A percentile compares a stretch with the other conserved stretches of the same genome.
Evolutionary conservation across 2,888 invertebrate genomes (phyloP).

Genomic region (Elegia similella): DNA sequence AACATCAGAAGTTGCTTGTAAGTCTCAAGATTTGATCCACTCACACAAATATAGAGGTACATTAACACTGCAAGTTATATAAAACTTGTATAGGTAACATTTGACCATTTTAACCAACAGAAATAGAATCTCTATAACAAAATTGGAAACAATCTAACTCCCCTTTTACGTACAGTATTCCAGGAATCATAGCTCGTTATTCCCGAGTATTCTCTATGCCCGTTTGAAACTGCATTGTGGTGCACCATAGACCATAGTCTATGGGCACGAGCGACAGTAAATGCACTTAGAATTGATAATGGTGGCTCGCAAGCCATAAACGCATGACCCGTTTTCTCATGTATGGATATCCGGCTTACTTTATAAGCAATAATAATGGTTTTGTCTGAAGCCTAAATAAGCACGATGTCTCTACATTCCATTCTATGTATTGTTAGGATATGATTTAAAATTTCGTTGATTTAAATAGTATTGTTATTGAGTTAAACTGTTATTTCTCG

Average conservation of each 20-base stretch:
- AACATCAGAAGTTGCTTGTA: too few species aligned
- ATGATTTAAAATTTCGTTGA: not conserved
- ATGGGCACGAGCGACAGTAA: slow-evolving; percentile 38
- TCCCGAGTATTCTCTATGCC: slow-evolving; percentile 11
- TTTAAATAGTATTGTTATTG: not conserved
- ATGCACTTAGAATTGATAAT: slow-evolving; percentile 52
- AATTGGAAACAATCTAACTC: slow-evolving; percentile 7
- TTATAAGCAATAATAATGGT: slow-evolving; percentile 55
- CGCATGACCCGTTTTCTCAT: slow-evolving; percentile 66
- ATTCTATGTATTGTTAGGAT: slow-evolving; percentile 27
- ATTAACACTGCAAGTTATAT: too few species aligned
- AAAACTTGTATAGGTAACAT: not conserved
- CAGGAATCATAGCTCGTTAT: slow-evolving; percentile 19
- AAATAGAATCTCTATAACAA: not conserved
- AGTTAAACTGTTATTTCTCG: too few species aligned
- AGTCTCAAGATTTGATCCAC: too few species aligned
- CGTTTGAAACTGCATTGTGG: slow-evolving; percentile 16
- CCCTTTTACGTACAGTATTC: slow-evolving; percentile 9
- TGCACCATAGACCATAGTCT: slow-evolving; percentile 30
- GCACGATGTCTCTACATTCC: slow-evolving; percentile 26
- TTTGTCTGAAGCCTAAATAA: slow-evolving; percentile 44
- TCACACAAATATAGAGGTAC: too few species aligned
- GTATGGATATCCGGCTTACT: slow-evolving; percentile 71
- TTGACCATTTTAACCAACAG: not conserved
- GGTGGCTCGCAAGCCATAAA: slow-evolving; percentile 33